Evolutionary conservation across 2,888 invertebrate genomes (phyloP).

Genomic region (Phyllotreta striolata): DNA sequence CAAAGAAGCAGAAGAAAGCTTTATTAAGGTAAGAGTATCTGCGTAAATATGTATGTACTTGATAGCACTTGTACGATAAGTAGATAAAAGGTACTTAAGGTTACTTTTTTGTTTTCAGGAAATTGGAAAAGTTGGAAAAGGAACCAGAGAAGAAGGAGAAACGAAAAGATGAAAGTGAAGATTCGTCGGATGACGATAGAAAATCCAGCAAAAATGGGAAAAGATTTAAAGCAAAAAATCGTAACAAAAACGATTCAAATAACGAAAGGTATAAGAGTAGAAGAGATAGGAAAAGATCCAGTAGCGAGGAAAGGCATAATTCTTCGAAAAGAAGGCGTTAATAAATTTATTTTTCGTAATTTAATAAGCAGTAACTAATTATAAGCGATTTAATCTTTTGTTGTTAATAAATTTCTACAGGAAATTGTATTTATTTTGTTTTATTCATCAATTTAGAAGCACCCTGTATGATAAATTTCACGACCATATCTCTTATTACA

Average conservation of each 20-base stretch:
- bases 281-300: conserved; percentile 20
- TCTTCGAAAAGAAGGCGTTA: conserved; percentile 21
- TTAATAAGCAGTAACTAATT: no score
- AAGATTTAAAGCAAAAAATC: conserved; percentile 3
- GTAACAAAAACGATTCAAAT: conserved; percentile 8
- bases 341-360: no score
- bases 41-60: not conserved
- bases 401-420: no score
- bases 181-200: conserved; percentile 38
- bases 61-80: not conserved
- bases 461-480: no score
- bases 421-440: no score
- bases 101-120: conserved; percentile 37
- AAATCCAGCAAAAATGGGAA: conserved; percentile 33
- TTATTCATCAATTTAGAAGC: no score
- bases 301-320: conserved; percentile 24
- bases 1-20: conserved; percentile 89
- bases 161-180: conserved; percentile 31
- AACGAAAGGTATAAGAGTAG: conserved; percentile 17
- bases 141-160: conserved; percentile 42
- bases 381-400: no score
- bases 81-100: not conserved
- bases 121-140: conserved; percentile 48
- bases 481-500: no score
- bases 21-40: conserved; percentile 74